Evolutionary conservation across 2,888 invertebrate species (phyloP).

Genomic region (Sepiola atlantica): DNA sequence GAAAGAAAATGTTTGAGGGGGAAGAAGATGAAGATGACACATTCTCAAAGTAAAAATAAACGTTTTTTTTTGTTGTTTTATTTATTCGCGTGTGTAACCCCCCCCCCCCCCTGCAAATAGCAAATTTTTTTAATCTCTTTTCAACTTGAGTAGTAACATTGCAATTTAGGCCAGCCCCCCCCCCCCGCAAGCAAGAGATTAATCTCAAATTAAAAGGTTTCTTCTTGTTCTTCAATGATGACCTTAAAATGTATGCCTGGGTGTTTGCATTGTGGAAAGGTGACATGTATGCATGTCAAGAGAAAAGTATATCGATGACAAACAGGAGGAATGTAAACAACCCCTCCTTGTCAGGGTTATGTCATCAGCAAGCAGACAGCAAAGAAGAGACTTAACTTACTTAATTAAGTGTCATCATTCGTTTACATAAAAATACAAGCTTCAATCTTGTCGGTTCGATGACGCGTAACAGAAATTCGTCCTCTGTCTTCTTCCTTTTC

Average conservation of each 20-base stretch:
- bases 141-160: not conserved
- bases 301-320: not conserved
- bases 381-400: not conserved
- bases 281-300: not conserved
- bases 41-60: not conserved
- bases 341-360: not conserved
- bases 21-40: not conserved
- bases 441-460: too few species aligned
- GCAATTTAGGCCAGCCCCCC: not conserved
- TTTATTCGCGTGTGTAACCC: not conserved
- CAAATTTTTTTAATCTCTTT: not conserved
- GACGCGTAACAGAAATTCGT: too few species aligned
- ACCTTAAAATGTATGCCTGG: not conserved
- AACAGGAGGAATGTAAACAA: not conserved
- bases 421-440: not conserved
- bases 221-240: not conserved
- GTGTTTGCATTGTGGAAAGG: not conserved
- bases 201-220: not conserved
- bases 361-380: not conserved
- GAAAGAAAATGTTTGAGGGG: not conserved
- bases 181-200: not conserved
- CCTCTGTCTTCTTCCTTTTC: too few species aligned
- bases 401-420: not conserved
- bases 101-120: too few species aligned
- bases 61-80: too few species aligned